Evolutionary conservation across 2,888 invertebrate species (phyloP).

Genomic region (Protophormia terraenovae): DNA sequence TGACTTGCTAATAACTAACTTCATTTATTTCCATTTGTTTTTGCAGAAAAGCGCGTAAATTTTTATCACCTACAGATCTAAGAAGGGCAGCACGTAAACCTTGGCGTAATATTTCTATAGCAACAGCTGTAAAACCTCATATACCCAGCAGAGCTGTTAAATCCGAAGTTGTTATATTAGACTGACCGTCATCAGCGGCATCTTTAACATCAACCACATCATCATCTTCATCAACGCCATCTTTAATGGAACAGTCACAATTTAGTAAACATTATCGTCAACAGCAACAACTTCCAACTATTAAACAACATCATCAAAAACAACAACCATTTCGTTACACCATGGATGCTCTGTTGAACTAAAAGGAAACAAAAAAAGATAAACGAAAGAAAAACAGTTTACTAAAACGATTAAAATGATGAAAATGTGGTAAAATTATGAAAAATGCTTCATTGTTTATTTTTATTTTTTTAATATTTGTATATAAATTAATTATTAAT

Average conservation of each 20-base stretch:
- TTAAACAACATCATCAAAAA: conserved; percentile 64
- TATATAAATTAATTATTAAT: conserved; percentile 58
- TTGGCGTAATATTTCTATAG: conserved; percentile 85
- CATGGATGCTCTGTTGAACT: conserved; percentile 86
- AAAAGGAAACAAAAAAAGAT: conserved; percentile 59
- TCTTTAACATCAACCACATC: conserved; percentile 69
- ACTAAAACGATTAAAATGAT: background rate
- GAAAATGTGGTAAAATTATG: conserved; percentile 13
- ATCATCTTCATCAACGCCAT: conserved; percentile 46
- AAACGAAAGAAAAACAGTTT: too few species aligned
- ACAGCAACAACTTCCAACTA: conserved; percentile 64
- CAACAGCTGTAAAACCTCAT: conserved; percentile 69
- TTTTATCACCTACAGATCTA: conserved; percentile 89
- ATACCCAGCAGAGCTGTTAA: conserved; percentile 81
- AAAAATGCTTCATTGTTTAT: conserved; percentile 18
- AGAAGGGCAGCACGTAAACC: conserved; percentile 93
- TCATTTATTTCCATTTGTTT: background rate
- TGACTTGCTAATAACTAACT: too few species aligned
- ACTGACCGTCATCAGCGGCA: conserved; percentile 84
- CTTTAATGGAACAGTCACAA: conserved; percentile 61
- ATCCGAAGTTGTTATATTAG: conserved; percentile 88
- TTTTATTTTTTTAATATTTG: conserved; percentile 42
- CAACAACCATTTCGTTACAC: conserved; percentile 84
- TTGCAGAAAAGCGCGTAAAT: conserved; percentile 90
- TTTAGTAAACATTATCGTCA: conserved; percentile 58